phyloP scores from a whole-genome alignment of 2,797 vertebrate species.

The Darevskia mixta region DNA sequence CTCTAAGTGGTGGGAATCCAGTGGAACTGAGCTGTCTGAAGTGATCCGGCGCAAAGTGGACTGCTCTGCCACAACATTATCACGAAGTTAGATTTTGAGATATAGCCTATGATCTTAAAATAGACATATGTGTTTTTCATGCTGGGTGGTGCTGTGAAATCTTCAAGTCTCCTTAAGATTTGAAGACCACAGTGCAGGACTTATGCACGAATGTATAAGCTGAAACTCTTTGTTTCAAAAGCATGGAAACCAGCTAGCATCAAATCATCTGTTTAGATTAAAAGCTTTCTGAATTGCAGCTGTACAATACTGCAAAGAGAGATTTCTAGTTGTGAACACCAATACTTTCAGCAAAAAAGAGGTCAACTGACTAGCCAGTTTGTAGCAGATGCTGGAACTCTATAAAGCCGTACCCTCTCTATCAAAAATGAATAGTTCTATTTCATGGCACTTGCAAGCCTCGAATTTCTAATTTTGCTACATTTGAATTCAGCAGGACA shows the following conservation, averaged over 20 bases:
- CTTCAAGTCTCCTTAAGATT: not conserved
- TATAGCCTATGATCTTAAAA: not conserved
- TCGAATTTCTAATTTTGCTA: slow-evolving; percentile 21
- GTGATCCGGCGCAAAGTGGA: not conserved
- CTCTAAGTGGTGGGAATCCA: not conserved
- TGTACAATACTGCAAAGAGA: slow-evolving; percentile 28
- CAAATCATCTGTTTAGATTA: not conserved
- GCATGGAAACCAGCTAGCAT: not conserved
- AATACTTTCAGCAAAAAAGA: slow-evolving; percentile 52
- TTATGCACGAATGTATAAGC: not conserved
- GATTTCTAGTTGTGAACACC: slow-evolving; percentile 33
- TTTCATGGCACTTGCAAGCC: slow-evolving; percentile 28
- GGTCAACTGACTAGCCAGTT: slow-evolving; percentile 39
- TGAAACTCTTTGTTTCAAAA: slow-evolving; percentile 9
- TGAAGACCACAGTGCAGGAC: not conserved
- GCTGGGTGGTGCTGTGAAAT: not conserved
- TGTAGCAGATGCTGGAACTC: slow-evolving; percentile 61
- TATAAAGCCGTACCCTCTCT: slow-evolving; percentile 43
- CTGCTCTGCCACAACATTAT: not conserved
- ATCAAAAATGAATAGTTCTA: slow-evolving; percentile 14
- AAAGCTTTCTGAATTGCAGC: slow-evolving; percentile 19
- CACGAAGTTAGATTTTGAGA: not conserved
- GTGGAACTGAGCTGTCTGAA: slow-evolving; percentile 6
- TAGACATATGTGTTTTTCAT: not conserved
- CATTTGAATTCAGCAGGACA: slow-evolving; percentile 3